These are phyloP conservation scores for Rhizomys pruinosus DNA, from an alignment of 2,113 vertebrate genomes.

Conservation along the genomic window DNA sequence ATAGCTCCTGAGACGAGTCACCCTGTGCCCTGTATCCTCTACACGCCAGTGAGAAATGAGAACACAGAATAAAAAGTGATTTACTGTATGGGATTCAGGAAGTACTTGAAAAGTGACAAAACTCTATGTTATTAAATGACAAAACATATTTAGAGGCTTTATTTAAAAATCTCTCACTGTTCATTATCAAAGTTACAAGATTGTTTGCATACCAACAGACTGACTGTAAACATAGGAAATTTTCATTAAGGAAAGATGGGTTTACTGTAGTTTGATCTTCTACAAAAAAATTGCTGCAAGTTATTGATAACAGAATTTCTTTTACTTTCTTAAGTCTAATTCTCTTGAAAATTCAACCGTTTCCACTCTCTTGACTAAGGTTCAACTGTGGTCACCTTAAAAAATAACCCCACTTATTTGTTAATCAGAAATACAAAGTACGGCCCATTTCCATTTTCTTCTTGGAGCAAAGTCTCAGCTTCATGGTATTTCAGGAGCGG, in stretches of 20 bases:
- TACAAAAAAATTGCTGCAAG: conserved; percentile 85
- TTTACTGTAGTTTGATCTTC: conserved; percentile 88
- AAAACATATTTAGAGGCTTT: conserved; percentile 85
- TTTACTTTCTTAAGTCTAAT: conserved; percentile 83
- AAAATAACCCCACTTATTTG: conserved; percentile 88
- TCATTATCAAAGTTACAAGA: conserved; percentile 89
- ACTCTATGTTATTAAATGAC: conserved; percentile 84
- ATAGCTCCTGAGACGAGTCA: conserved; percentile 81
- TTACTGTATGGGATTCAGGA: conserved; percentile 76
- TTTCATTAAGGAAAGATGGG: conserved; percentile 88
- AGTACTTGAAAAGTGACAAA: conserved; percentile 82
- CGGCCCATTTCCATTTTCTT: conserved; percentile 86
- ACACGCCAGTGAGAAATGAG: conserved; percentile 72
- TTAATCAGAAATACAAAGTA: conserved; percentile 87
- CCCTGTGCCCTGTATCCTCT: conserved; percentile 46
- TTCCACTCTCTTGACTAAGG: conserved; percentile 84
- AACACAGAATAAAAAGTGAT: conserved; percentile 76
- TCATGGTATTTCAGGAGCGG: conserved; percentile 85
- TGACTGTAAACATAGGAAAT: conserved; percentile 89
- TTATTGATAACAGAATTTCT: conserved; percentile 86
- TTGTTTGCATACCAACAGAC: conserved; percentile 87
- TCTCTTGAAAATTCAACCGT: conserved; percentile 88
- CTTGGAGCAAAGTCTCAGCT: conserved; percentile 83
- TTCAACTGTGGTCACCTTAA: conserved; percentile 84
- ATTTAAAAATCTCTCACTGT: conserved; percentile 86